Base-by-base conservation (phyloP, 1,140 invertebrate genomes). In the Leptinotarsa texana region DNA sequence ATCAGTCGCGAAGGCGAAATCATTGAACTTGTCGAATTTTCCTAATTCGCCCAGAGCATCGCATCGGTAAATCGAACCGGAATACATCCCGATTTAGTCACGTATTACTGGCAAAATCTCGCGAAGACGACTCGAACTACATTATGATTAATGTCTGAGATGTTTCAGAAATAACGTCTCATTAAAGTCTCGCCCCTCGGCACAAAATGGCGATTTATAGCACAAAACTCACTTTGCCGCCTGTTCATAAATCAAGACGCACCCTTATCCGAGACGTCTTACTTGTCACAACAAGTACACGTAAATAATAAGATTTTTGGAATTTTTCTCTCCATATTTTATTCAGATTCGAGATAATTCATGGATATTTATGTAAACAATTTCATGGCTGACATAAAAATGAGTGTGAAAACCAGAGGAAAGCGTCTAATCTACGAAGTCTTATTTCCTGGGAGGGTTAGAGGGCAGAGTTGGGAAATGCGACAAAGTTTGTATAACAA, bases 111-210 rank as follows among this genome's bases (percentile, higher is more conserved):
- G 18, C 21, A 21, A 63, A 74, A 75, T 73, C 69, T 79, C 74
- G 70, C 68, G 57, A 57, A 68, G 70, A 78, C 77, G 63, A 68
- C 66, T 74, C 33, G 24, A 74, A 69, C 70, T 77, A 61, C 67
- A 69, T 61, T 74, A 75, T 82, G 81, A 82, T 82, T 80, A 82
- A 82, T 82, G 80, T 74, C 27, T 61, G 71, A 77, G 77, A 80
- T 78, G 77, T 79, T 80, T 77, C 80, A 82, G 80, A 81, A 82
- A 82, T 82, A 82, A 80, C 79, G 81, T 82, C 81, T 81, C 81
- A 82, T 82, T 82, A 82, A 80, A 76, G 81, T 82, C 81, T 75
- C 73, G 73, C 8, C 70, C 68, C 70, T 74, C 63, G 72, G 68
- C 79, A 66, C 47, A 72, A 69, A 74, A 75, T 75, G 69, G 72